Percentiles rank a stretch among this genome's conserved stretches.
Evolutionary conservation across 2,888 invertebrate genomes (phyloP).

Genomic region (Eulithis testata): DNA sequence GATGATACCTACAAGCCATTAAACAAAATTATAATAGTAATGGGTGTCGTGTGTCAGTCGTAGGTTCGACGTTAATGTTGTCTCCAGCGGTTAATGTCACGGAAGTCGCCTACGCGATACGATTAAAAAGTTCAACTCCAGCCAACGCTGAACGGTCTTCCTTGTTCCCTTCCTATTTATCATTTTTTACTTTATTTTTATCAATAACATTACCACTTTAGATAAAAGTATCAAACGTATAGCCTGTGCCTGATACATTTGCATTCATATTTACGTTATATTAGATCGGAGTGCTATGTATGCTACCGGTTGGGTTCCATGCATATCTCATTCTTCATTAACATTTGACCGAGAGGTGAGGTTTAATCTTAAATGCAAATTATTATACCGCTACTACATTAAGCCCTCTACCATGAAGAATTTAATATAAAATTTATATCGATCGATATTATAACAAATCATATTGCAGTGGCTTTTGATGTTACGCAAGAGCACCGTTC

Average conservation of each 20-base stretch:
- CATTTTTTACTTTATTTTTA: conserved; percentile 38
- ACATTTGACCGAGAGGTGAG: conserved; percentile 43
- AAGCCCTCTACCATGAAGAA: conserved; percentile 32
- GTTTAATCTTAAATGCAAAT: conserved; percentile 43
- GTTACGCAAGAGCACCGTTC: conserved; percentile 47
- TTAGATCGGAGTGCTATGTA: conserved; percentile 26
- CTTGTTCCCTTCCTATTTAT: conserved; percentile 33
- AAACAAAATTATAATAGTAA: conserved; percentile 60
- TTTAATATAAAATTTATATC: conserved; percentile 31
- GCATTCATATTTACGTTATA: conserved; percentile 20
- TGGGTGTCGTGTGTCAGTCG: conserved; percentile 61
- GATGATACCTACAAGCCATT: conserved; percentile 43
- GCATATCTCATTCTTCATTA: conserved; percentile 43
- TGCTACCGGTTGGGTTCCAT: conserved; percentile 37
- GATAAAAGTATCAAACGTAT: conserved; percentile 21
- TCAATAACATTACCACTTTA: conserved; percentile 24
- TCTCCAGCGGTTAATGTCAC: conserved; percentile 55
- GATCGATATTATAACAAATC: conserved; percentile 34
- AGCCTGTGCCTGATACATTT: conserved; percentile 6
- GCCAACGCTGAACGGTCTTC: conserved; percentile 36
- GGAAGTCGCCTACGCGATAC: conserved; percentile 66
- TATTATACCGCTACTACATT: conserved; percentile 36
- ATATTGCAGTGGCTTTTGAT: conserved; percentile 32
- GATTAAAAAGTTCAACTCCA: conserved; percentile 56
- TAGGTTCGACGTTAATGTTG: conserved; percentile 55